Evolutionary conservation across 1,140 invertebrate species (phyloP).

Genomic region (Nasonia giraulti): DNA sequence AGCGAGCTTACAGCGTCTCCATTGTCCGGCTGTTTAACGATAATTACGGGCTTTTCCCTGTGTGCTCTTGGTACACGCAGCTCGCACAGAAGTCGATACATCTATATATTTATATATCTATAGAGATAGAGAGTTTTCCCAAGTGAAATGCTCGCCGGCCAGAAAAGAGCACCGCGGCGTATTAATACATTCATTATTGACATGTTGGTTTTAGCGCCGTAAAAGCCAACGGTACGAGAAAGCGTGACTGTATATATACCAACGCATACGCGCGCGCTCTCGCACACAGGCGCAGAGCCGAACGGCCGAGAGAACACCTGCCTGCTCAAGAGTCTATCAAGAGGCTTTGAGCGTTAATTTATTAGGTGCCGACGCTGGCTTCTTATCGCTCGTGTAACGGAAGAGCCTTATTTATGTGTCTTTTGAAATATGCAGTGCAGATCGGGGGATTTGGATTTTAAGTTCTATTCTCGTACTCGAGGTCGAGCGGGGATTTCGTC

Average conservation of each 20-base stretch:
- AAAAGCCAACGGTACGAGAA: neutral
- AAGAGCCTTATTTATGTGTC: slow-evolving; percentile 19
- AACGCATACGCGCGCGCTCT: neutral
- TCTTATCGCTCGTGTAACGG: slow-evolving; percentile 23
- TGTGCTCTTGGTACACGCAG: no score
- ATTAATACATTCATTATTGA: neutral
- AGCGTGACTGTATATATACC: neutral
- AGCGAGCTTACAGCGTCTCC: neutral
- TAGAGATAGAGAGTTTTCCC: neutral
- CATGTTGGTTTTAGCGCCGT: slow-evolving; percentile 1
- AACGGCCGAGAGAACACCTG: slow-evolving; percentile 1
- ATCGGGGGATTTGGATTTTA: neutral
- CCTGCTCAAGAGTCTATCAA: slow-evolving; percentile 29
- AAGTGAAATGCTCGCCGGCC: neutral
- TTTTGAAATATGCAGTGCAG: slow-evolving; percentile 10
- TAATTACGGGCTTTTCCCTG: neutral
- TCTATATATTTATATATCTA: no score
- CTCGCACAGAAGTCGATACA: no score
- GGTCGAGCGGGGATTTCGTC: no score
- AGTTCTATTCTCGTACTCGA: neutral
- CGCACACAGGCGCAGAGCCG: neutral
- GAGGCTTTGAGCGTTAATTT: slow-evolving; percentile 30
- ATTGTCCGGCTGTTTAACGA: neutral
- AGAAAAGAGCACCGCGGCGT: neutral
- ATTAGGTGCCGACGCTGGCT: slow-evolving; percentile 27